Percentiles rank a stretch among this genome's conserved stretches.
These are phyloP conservation scores for Ammospiza nelsoni DNA, from an alignment of 2,113 vertebrate species.

Conservation along the genomic window DNA sequence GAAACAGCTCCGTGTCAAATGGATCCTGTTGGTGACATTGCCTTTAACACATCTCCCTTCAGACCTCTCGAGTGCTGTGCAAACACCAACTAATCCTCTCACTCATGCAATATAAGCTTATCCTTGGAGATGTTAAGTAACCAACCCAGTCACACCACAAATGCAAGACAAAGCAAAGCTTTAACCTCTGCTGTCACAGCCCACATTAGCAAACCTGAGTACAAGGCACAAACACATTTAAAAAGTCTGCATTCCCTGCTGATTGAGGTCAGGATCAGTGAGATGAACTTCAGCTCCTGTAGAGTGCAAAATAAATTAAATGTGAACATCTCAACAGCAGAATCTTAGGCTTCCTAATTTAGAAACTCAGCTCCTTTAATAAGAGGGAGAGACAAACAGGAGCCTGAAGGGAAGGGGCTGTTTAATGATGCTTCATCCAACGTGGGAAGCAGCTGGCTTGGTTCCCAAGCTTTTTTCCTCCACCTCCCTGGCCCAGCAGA, in stretches of 20 bases:
- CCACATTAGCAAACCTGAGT: not conserved
- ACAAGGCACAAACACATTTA: not conserved
- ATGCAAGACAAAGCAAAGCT: not conserved
- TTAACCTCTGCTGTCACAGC: not conserved
- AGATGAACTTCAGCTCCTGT: not conserved
- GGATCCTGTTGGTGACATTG: not conserved
- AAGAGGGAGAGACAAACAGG: not conserved
- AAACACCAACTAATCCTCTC: conserved; percentile 13
- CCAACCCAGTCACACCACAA: not conserved
- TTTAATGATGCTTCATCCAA: not conserved
- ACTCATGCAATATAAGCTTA: not conserved
- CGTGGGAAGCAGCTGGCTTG: not conserved
- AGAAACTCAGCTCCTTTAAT: not conserved
- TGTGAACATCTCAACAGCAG: not conserved
- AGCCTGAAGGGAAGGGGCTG: not conserved
- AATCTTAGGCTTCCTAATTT: not conserved
- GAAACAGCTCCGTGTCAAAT: not conserved
- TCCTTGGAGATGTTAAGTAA: not conserved
- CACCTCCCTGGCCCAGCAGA: not conserved
- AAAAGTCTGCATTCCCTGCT: not conserved
- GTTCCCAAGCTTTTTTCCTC: not conserved
- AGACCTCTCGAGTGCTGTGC: not conserved
- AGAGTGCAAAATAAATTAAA: not conserved
- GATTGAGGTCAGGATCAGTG: not conserved
- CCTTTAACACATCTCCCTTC: not conserved